Evolutionary conservation across 2,888 invertebrate genomes (phyloP).

Genomic region (Plebejus anna): DNA sequence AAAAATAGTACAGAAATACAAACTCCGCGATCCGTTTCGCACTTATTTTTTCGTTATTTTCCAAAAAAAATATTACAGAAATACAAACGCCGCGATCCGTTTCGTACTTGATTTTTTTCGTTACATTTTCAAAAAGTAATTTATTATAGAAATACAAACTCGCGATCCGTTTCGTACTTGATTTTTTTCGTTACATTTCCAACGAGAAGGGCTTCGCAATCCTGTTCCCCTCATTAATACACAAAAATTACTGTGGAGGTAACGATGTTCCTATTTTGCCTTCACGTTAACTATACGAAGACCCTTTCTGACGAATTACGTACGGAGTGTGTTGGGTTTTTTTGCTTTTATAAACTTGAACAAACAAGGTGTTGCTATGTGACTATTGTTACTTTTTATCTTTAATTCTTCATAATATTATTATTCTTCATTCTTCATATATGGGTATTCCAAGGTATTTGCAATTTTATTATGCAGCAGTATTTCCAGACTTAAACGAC

Average conservation of each 20-base stretch:
- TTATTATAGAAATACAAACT: no score
- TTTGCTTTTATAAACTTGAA: not conserved
- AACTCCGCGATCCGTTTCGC: no score
- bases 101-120: not conserved
- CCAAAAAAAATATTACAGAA: no score
- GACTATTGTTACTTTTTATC: no score
- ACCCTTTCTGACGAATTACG: not conserved
- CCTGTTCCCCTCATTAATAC: not conserved
- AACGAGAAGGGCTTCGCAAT: not conserved
- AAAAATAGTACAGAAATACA: no score
- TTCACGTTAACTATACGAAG: not conserved
- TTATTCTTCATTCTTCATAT: not conserved
- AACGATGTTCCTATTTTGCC: not conserved
- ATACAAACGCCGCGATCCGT: no score
- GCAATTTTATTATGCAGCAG: no score
- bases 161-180: not conserved
- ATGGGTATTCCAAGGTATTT: no score
- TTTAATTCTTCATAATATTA: not conserved
- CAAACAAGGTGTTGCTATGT: no score
- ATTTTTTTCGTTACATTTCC: not conserved
- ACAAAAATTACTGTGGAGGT: constrained; percentile 4
- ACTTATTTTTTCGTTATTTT: no score
- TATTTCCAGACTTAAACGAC: no score
- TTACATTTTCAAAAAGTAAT: not conserved
- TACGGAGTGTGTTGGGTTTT: not conserved